phyloP scores from a whole-genome alignment of 1,140 invertebrate genomes.

The Berghia stephanieae region DNA sequence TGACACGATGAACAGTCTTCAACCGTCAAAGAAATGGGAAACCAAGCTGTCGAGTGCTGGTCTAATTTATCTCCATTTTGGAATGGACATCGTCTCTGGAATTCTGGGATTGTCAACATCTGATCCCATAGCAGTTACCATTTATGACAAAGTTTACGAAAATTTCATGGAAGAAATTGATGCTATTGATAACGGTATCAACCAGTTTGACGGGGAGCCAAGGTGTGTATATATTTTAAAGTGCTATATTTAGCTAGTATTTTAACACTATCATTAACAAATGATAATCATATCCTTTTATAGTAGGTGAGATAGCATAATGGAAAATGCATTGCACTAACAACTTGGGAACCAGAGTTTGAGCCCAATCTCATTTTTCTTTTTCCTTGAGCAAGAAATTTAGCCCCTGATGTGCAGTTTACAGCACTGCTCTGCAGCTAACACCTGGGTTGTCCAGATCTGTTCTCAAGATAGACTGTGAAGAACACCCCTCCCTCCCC shows the following conservation, averaged over 20 bases:
- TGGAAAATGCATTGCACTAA: too few relatives aligned
- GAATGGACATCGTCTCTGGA: constrained; percentile 78
- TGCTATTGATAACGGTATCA: constrained; percentile 94
- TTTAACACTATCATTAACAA: too few relatives aligned
- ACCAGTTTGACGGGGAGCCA: constrained; percentile 76
- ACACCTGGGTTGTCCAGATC: too few relatives aligned
- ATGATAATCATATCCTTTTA: too few relatives aligned
- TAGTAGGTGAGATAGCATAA: too few relatives aligned
- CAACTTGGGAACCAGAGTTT: too few relatives aligned
- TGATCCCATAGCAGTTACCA: constrained; percentile 59
- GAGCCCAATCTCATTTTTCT: too few relatives aligned
- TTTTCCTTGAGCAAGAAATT: too few relatives aligned
- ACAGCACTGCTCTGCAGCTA: too few relatives aligned
- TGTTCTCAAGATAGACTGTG: too few relatives aligned
- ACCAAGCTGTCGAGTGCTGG: constrained; percentile 94
- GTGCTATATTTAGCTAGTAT: neutral
- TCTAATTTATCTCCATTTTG: constrained; percentile 91
- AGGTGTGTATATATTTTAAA: constrained; percentile 55
- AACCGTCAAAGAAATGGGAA: constrained; percentile 69
- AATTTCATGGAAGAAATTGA: constrained; percentile 94
- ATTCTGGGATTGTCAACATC: constrained; percentile 54
- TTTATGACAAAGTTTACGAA: constrained; percentile 90
- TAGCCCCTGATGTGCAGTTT: too few relatives aligned
- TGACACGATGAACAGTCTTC: constrained; percentile 73
- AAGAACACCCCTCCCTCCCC: too few relatives aligned